phyloP scores from a whole-genome alignment of 1,140 invertebrate genomes.

The Drosophila albomicans region DNA sequence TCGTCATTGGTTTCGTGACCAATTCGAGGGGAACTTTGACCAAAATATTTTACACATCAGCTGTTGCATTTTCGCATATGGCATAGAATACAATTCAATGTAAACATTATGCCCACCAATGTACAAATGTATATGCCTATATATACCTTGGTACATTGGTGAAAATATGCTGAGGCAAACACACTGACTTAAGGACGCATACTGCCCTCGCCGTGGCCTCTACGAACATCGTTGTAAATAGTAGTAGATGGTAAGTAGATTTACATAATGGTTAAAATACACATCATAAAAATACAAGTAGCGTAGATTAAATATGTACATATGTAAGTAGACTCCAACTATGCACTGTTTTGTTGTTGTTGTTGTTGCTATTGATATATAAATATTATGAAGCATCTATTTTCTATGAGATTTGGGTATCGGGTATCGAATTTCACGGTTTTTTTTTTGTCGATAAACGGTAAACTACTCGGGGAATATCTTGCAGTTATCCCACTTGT shows the following conservation, averaged over 20 bases:
- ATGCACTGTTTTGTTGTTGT: slow-evolving; percentile 5
- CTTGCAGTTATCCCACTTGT: slow-evolving; percentile 20
- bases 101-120: slow-evolving; percentile 9
- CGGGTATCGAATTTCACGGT: background rate
- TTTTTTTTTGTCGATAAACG: background rate
- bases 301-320: slow-evolving; percentile 34
- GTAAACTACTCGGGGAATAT: slow-evolving; percentile 6
- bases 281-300: slow-evolving; percentile 31
- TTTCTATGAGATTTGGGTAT: slow-evolving; percentile 11
- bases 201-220: slow-evolving; percentile 82
- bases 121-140: slow-evolving; percentile 4
- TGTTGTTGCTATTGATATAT: no score
- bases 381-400: slow-evolving; percentile 23
- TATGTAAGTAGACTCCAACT: slow-evolving; percentile 38
- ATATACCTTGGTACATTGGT: background rate
- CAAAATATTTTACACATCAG: slow-evolving; percentile 84
- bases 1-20: slow-evolving; percentile 26
- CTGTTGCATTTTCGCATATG: slow-evolving; percentile 37
- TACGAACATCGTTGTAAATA: slow-evolving; percentile 18
- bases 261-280: slow-evolving; percentile 14
- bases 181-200: slow-evolving; percentile 70
- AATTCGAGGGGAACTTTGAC: slow-evolving; percentile 61
- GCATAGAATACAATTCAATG: slow-evolving; percentile 17
- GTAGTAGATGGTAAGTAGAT: background rate
- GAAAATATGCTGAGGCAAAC: slow-evolving; percentile 37